Evolutionary conservation across 2,113 vertebrate species (phyloP).

Genomic region (Saguinus midas): DNA sequence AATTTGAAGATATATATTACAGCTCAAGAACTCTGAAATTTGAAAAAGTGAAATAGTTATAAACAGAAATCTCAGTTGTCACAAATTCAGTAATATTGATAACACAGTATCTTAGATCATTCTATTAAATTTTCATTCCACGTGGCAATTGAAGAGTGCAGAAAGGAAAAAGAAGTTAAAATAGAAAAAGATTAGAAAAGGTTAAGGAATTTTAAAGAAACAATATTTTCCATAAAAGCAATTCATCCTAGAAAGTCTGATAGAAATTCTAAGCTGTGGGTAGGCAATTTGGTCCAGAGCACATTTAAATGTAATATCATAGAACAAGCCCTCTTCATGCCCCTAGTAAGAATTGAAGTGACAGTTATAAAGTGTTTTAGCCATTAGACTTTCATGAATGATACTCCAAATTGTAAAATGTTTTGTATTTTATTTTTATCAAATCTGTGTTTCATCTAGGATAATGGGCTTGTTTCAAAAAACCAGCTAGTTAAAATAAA

Average conservation of each 20-base stretch:
- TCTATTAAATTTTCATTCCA: not conserved
- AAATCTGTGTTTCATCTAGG: slow-evolving; percentile 47
- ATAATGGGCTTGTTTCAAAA: slow-evolving; percentile 7
- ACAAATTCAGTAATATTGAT: not conserved
- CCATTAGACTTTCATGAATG: slow-evolving; percentile 33
- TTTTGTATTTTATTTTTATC: slow-evolving; percentile 41
- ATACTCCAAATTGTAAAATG: slow-evolving; percentile 50
- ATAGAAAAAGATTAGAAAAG: not conserved
- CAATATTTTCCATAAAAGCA: not conserved
- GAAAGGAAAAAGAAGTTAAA: slow-evolving; percentile 16
- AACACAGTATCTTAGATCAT: not conserved
- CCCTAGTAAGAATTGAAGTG: slow-evolving; percentile 41
- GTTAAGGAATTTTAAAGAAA: not conserved
- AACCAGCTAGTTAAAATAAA: slow-evolving; percentile 47
- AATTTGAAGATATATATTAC: not conserved
- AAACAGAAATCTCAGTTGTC: not conserved
- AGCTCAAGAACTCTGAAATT: not conserved
- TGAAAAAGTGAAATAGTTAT: not conserved
- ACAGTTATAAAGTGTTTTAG: slow-evolving; percentile 37
- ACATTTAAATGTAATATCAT: slow-evolving; percentile 45
- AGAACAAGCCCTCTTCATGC: slow-evolving; percentile 20
- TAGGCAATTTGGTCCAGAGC: slow-evolving; percentile 34
- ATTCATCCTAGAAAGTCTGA: slow-evolving; percentile 13
- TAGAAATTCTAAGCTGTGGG: slow-evolving; percentile 7
- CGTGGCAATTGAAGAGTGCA: not conserved